Evolutionary conservation across 2,113 vertebrate species (phyloP).

Genomic region (Grammomys dolichurus): DNA sequence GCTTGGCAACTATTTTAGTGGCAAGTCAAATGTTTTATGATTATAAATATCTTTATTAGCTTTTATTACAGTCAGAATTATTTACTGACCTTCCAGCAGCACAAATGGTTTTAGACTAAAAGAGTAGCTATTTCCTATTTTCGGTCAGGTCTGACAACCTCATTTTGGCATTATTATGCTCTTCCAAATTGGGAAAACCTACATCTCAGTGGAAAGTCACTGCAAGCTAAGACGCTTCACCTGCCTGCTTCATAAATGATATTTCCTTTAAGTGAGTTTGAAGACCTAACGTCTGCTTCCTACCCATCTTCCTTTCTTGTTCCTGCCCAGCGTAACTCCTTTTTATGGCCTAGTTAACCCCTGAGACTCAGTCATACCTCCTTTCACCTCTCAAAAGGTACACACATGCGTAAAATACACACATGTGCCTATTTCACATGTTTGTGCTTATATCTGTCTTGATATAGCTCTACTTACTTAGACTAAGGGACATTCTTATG

Average conservation of each 20-base stretch:
- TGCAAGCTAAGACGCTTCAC: not conserved
- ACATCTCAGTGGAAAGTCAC: not conserved
- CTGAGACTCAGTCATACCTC: not conserved
- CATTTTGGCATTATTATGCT: not conserved
- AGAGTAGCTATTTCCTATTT: conserved; percentile 58
- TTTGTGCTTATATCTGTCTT: not conserved
- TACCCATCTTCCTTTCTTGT: not conserved
- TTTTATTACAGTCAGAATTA: conserved; percentile 44
- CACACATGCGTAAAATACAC: too few species aligned
- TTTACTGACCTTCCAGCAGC: conserved; percentile 62
- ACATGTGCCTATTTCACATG: not conserved
- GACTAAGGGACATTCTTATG: not conserved
- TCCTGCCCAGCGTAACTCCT: not conserved
- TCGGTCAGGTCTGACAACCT: not conserved
- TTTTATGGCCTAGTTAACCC: not conserved
- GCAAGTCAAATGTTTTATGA: not conserved
- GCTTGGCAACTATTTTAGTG: not conserved
- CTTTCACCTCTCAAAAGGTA: not conserved
- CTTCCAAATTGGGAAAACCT: conserved; percentile 13
- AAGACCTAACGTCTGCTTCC: not conserved
- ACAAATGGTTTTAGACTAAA: conserved; percentile 60
- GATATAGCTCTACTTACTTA: not conserved
- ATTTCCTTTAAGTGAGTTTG: conserved; percentile 21
- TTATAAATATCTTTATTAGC: conserved; percentile 32
- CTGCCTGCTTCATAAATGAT: not conserved